A percentile compares a stretch with the other conserved stretches of the same genome.
Evolutionary conservation across 2,113 vertebrate genomes (phyloP).

Genomic region (Eptesicus fuscus): DNA sequence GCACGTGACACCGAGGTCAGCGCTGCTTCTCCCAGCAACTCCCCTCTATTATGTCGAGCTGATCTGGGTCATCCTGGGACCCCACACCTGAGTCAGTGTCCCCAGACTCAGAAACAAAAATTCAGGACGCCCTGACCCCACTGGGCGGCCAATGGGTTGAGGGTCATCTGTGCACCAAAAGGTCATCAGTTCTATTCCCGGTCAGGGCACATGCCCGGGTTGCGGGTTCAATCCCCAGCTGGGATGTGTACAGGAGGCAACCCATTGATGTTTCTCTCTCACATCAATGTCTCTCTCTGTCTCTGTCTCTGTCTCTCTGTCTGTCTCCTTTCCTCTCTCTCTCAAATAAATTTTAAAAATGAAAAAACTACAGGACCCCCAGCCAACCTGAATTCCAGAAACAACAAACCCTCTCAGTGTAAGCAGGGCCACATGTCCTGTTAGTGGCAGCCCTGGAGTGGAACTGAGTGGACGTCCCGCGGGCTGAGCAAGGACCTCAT

Average conservation of each 20-base stretch:
- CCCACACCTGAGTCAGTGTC: not conserved
- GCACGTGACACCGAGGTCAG: accelerated
- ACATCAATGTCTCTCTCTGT: too few species aligned
- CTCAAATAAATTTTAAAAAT: too few species aligned
- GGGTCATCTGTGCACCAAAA: too few species aligned
- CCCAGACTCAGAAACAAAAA: accelerated
- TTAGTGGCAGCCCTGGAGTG: not conserved
- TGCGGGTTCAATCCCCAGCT: too few species aligned
- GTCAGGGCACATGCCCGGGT: too few species aligned
- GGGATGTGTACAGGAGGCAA: too few species aligned
- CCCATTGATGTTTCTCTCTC: too few species aligned
- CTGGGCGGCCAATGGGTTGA: too few species aligned
- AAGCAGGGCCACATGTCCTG: accelerated
- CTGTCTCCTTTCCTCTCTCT: too few species aligned
- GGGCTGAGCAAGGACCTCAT: not conserved
- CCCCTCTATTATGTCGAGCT: accelerated
- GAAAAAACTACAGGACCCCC: not conserved
- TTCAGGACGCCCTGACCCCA: not conserved
- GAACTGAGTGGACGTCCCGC: accelerated
- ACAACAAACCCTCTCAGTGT: accelerated
- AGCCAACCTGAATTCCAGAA: not conserved
- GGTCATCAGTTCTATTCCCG: too few species aligned
- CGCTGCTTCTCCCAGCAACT: accelerated
- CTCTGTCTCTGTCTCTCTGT: too few species aligned
- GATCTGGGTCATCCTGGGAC: too few species aligned